Base-by-base conservation (phyloP, 2,888 invertebrate species). In the Oscheius onirici region DNA sequence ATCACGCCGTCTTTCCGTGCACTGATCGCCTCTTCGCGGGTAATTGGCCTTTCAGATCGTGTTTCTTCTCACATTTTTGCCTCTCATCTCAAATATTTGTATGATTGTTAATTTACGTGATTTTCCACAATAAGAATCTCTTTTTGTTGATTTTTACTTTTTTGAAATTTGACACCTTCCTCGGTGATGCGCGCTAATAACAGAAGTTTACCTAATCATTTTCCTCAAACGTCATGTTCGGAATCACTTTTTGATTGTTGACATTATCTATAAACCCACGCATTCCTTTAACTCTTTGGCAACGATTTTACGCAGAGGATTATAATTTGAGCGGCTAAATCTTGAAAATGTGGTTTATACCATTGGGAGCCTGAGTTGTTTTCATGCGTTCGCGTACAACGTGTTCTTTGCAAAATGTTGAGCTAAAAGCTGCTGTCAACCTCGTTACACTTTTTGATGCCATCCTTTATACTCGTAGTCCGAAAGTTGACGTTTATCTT, bases 11-110 rank as follows among this genome's bases (percentile, higher is more conserved):
- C 49, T 17, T 49, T 17, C 34, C 34, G 34, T 34, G 34, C 54
- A 22, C 54, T 28, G 15, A 55, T 55, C 54, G 28, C 63, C 63
- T 49, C 63, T 63, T 63, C 63, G 63, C 63, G 63, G 63, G 63
- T 63, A 63, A 63, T 63, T 63, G 63, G 63, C 46, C 63, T 13
- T 13, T 46, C 46, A 34, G 63, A 63, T 63, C 63, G 63, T 63
- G 63, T 63, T 63, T 63, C 63, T 49, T n/a, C 28, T 46, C 26
- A 26, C 63, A 40, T 58, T 58, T 55, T 40, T 41, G 20, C 41
- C 24, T 41, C 40, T 17, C 58, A 58, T 40, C 40, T 58, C 58
- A 40, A 6, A n/a, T 58, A 26, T n/a, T n/a, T n/a, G n/a, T n/a
- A n/a, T 34, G 8, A 34, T 34, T 34, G 34, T 6, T 34, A 3